A percentile compares a stretch with the other conserved stretches of the same genome.
phyloP scores from a whole-genome alignment of 2,888 invertebrate genomes.

The Erebia palarica region DNA sequence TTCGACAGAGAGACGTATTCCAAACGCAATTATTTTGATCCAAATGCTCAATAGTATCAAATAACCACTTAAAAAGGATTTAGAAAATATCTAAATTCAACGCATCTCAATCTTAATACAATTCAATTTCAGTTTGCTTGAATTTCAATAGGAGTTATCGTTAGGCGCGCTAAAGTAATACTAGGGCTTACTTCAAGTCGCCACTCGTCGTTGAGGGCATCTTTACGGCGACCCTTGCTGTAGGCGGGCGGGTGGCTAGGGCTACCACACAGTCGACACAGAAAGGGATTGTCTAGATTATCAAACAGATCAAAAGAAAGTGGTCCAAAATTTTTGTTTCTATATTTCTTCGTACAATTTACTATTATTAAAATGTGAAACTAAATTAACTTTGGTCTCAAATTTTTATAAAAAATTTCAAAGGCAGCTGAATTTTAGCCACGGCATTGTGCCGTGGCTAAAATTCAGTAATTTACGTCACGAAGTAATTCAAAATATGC shows the following conservation, averaged over 20 bases:
- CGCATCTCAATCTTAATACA: constrained; percentile 2
- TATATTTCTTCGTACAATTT: too few relatives aligned
- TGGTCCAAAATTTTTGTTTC: too few relatives aligned
- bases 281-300: neutral
- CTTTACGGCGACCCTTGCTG: constrained; percentile 15
- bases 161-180: constrained; percentile 19
- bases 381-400: too few relatives aligned
- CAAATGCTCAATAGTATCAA: neutral
- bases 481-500: too few relatives aligned
- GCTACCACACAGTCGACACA: neutral
- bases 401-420: too few relatives aligned
- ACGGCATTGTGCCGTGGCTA: too few relatives aligned
- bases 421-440: too few relatives aligned
- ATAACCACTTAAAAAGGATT: constrained; percentile 11
- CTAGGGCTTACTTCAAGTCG: constrained; percentile 17
- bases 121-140: constrained; percentile 30
- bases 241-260: neutral
- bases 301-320: too few relatives aligned
- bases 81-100: constrained; percentile 2
- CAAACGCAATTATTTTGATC: neutral
- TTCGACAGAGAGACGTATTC: neutral
- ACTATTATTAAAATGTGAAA: too few relatives aligned
- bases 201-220: constrained; percentile 14
- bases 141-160: constrained; percentile 28
- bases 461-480: too few relatives aligned